These are phyloP conservation scores for Drosophila austrosaltans DNA, from an alignment of 2,888 invertebrate genomes.

Conservation along the genomic window DNA sequence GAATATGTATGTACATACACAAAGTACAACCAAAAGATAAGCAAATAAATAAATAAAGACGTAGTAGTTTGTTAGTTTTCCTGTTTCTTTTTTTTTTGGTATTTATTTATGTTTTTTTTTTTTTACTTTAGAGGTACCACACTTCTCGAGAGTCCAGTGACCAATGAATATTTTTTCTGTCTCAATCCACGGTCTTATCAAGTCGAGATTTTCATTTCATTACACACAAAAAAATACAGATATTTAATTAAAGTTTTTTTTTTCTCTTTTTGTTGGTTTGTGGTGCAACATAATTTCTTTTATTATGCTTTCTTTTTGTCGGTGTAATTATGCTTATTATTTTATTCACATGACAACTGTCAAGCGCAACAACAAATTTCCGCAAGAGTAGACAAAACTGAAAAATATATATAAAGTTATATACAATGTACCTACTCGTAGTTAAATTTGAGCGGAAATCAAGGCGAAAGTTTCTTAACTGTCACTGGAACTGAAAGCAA, in stretches of 20 bases:
- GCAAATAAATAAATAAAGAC: constrained; percentile 48
- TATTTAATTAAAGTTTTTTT: constrained; percentile 42
- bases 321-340: constrained; percentile 34
- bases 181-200: constrained; percentile 35
- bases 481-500: constrained; percentile 31
- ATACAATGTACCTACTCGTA: constrained; percentile 11
- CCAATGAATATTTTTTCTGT: constrained; percentile 11
- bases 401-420: constrained; percentile 11
- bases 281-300: constrained; percentile 28
- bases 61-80: constrained; percentile 44
- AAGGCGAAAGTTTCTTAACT: constrained; percentile 57
- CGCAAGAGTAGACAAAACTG: constrained; percentile 42
- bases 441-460: constrained; percentile 55
- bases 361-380: constrained; percentile 47
- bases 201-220: constrained; percentile 40
- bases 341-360: constrained; percentile 53
- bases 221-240: constrained; percentile 28
- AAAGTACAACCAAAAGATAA: constrained; percentile 46
- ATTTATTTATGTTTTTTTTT: not conserved
- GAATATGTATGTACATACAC: constrained; percentile 23
- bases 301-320: constrained; percentile 46
- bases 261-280: constrained; percentile 34
- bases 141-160: constrained; percentile 15
- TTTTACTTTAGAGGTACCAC: not conserved
- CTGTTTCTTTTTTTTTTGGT: not conserved